phyloP scores from a whole-genome alignment of 1,140 invertebrate genomes.

The Polypedilum vanderplanki region DNA sequence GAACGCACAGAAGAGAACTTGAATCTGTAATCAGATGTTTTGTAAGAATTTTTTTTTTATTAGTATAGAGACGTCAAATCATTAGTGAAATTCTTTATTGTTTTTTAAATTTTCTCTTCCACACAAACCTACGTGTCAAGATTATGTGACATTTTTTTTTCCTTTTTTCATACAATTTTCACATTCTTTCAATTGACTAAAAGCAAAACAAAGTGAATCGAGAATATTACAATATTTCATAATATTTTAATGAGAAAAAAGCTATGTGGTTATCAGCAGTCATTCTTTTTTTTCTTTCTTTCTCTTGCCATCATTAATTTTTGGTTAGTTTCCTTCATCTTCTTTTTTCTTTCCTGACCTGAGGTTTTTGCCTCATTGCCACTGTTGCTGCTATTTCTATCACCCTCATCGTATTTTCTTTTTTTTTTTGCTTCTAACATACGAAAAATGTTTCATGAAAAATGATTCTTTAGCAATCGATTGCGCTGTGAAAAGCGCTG shows the following conservation, averaged over 20 bases:
- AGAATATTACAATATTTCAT: not conserved
- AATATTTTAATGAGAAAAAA: not conserved
- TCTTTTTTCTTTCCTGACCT: too few species aligned
- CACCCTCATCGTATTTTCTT: not conserved
- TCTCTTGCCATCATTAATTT: not conserved
- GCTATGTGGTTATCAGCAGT: not conserved
- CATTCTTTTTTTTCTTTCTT: not conserved
- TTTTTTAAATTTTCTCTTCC: not conserved
- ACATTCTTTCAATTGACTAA: too few species aligned
- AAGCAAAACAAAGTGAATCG: not conserved
- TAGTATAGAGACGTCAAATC: not conserved
- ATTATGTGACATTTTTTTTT: not conserved
- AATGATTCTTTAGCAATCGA: not conserved
- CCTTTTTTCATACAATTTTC: too few species aligned
- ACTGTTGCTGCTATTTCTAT: not conserved
- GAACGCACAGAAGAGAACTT: not conserved
- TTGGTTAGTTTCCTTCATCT: not conserved
- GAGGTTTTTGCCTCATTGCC: too few species aligned
- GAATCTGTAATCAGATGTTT: slow-evolving; percentile 20
- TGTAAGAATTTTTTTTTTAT: not conserved
- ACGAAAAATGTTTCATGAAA: not conserved
- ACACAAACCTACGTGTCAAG: not conserved
- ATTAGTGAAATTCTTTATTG: not conserved
- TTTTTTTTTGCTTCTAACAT: too few species aligned
- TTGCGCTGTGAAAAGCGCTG: too few species aligned